These are phyloP conservation scores for Arremon aurantiirostris DNA, from an alignment of 2,797 vertebrate genomes.

Conservation along the genomic window DNA sequence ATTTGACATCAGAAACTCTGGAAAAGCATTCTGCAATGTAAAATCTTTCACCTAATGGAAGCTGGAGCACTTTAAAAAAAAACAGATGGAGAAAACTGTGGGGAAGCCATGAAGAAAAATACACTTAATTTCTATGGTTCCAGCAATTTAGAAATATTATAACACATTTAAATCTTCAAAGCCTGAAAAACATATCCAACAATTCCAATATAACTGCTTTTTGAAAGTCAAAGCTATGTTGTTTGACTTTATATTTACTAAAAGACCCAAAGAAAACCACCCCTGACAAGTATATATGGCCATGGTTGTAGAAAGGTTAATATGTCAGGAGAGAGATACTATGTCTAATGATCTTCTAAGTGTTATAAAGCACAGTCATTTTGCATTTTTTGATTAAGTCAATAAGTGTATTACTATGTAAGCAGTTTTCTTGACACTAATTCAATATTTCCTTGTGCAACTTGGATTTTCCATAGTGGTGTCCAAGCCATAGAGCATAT, in stretches of 20 bases:
- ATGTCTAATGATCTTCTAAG: slow-evolving; percentile 25
- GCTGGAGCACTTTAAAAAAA: neutral
- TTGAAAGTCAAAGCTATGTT: neutral
- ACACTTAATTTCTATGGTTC: neutral
- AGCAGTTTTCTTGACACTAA: slow-evolving; percentile 67
- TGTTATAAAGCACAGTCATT: slow-evolving; percentile 59
- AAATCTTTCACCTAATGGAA: slow-evolving; percentile 23
- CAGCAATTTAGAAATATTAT: neutral
- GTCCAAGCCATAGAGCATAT: neutral
- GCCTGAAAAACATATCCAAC: neutral
- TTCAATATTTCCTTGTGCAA: slow-evolving; percentile 60
- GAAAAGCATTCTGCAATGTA: neutral
- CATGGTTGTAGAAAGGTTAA: neutral
- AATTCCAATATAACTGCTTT: neutral
- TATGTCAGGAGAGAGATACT: slow-evolving; percentile 4
- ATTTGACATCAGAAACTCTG: neutral
- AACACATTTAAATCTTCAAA: neutral
- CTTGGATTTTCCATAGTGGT: slow-evolving; percentile 4
- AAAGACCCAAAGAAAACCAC: neutral
- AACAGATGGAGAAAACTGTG: neutral
- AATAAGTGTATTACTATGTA: slow-evolving; percentile 49
- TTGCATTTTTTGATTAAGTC: slow-evolving; percentile 66
- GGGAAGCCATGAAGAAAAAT: neutral
- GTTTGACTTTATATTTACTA: neutral
- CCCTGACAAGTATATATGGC: neutral